A percentile compares a stretch with the other conserved stretches of the same genome.
These are phyloP conservation scores for Hydrolagus colliei DNA, from an alignment of 2,797 vertebrate genomes.

Conservation along the genomic window DNA sequence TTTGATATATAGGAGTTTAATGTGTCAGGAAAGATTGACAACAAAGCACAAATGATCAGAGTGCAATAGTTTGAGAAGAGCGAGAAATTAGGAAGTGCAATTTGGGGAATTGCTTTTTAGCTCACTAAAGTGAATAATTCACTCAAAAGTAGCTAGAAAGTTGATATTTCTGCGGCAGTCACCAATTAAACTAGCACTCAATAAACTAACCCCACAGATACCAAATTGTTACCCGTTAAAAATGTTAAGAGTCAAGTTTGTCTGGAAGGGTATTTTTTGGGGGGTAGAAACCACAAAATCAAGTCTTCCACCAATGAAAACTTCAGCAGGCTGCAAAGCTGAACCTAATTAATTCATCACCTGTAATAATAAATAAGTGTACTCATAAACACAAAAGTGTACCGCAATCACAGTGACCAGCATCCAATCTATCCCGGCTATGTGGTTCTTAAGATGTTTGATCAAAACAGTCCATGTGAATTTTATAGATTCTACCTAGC, in stretches of 20 bases:
- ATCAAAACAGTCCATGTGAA: constrained; percentile 6
- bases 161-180: not conserved
- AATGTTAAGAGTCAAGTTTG: not conserved
- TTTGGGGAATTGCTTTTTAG: constrained; percentile 6
- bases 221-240: not conserved
- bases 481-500: not conserved
- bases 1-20: not conserved
- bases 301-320: constrained; percentile 19
- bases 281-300: constrained; percentile 27
- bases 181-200: not conserved
- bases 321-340: not conserved
- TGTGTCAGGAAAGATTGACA: not conserved
- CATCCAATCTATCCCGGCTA: not conserved
- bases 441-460: too few species aligned
- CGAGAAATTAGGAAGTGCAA: constrained; percentile 15
- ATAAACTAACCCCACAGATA: not conserved
- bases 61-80: not conserved
- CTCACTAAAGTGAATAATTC: not conserved
- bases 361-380: not conserved
- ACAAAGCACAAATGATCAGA: constrained; percentile 23
- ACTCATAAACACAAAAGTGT: constrained; percentile 9
- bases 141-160: not conserved
- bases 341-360: not conserved
- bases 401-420: constrained; percentile 9
- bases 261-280: constrained; percentile 25